Conservation (phyloP, 2,888 invertebrate genomes). For the Zaprionus obscuricornis region DNA sequence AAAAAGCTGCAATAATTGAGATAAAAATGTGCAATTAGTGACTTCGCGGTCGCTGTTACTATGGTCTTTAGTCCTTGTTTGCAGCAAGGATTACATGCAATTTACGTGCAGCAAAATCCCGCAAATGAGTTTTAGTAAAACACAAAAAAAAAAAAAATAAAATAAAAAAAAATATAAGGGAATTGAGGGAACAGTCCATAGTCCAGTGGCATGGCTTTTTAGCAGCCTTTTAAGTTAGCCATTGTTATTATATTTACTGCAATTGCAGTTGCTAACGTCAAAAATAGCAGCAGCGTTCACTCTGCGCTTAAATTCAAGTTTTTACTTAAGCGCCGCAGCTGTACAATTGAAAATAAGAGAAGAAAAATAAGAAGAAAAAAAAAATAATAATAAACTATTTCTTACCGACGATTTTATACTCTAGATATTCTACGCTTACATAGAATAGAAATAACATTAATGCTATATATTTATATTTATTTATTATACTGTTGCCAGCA, state of each 20-base stretch:
- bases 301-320: slow-evolving; percentile 13
- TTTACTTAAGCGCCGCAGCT: slow-evolving; percentile 26
- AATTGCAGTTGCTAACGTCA: slow-evolving; percentile 24
- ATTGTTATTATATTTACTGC: slow-evolving; percentile 25
- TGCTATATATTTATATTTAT: no score
- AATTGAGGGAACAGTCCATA: no score
- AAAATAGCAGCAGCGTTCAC: slow-evolving; percentile 12
- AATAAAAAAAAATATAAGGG: neutral
- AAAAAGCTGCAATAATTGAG: slow-evolving; percentile 73
- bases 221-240: slow-evolving; percentile 13
- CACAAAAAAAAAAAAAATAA: neutral
- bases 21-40: slow-evolving; percentile 73
- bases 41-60: slow-evolving; percentile 38
- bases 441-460: no score
- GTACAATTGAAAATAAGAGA: no score
- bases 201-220: slow-evolving; percentile 27
- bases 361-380: no score
- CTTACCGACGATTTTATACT: no score
- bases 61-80: slow-evolving; percentile 17
- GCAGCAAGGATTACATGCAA: slow-evolving; percentile 58
- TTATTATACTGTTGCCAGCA: no score
- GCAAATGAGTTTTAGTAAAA: slow-evolving; percentile 16
- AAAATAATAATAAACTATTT: no score
- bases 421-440: no score
- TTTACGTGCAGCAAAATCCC: slow-evolving; percentile 50